Evolutionary conservation across 2,797 vertebrate species (phyloP).

Genomic region (Eospalax fontanierii): DNA sequence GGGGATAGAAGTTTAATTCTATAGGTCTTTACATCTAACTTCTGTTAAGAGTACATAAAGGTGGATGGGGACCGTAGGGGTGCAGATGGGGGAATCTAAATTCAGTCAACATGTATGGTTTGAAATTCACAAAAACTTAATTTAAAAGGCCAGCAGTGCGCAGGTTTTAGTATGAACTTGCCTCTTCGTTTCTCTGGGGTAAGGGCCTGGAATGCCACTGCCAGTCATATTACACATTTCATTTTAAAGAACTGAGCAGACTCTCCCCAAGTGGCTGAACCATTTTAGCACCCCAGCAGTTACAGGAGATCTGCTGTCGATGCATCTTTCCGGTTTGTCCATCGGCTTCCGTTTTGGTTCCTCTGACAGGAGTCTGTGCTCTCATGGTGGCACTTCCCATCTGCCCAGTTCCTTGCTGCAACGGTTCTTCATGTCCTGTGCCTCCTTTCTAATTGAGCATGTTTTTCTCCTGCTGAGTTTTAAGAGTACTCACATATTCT

Average conservation of each 20-base stretch:
- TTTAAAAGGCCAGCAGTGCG: too few relatives aligned
- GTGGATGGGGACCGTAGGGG: too few relatives aligned
- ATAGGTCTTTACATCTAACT: too few relatives aligned
- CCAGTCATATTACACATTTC: neutral
- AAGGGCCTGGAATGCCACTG: neutral
- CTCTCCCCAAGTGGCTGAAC: neutral
- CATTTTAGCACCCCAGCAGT: neutral
- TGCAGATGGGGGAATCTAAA: too few relatives aligned
- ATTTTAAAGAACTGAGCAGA: neutral
- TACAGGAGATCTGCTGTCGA: neutral
- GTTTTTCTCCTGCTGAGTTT: neutral
- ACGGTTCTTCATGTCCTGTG: neutral
- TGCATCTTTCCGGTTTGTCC: neutral
- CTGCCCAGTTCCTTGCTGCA: neutral
- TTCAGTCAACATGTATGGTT: too few relatives aligned
- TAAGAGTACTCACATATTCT: neutral
- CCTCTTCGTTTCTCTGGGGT: conserved; percentile 45
- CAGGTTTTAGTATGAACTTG: neutral
- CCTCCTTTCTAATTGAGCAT: neutral
- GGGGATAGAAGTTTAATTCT: too few relatives aligned
- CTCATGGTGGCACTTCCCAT: neutral
- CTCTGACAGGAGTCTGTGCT: neutral
- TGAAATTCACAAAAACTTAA: too few relatives aligned
- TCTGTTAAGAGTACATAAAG: too few relatives aligned
- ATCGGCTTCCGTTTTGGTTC: too few relatives aligned